Percentiles rank a stretch among this genome's conserved stretches.
phyloP scores from a whole-genome alignment of 2,113 vertebrate genomes.

The Syrrhaptes paradoxus region DNA sequence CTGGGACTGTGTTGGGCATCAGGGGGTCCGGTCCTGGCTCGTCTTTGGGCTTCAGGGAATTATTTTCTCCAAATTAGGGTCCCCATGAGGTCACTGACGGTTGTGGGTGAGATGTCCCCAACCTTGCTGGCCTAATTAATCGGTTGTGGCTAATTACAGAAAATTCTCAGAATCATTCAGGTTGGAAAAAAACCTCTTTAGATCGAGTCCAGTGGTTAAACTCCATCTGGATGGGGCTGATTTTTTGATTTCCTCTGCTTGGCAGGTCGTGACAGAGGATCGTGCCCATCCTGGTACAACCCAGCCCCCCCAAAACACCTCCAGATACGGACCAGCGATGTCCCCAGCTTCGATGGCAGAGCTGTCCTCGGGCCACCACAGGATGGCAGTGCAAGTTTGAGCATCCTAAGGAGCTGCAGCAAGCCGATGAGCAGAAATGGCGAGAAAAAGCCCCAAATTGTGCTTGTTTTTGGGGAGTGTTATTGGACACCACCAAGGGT shows the following conservation, averaged over 20 bases:
- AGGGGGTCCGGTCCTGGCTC: not conserved
- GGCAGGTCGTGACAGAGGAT: rapidly evolving
- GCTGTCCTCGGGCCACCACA: constrained; percentile 4
- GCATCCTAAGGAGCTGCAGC: not conserved
- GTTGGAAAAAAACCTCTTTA: not conserved
- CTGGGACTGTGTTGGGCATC: rapidly evolving
- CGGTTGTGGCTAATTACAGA: not conserved
- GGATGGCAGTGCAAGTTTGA: constrained; percentile 3
- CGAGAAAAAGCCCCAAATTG: rapidly evolving
- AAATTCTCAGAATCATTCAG: not conserved
- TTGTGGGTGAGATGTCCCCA: not conserved
- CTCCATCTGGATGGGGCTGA: not conserved
- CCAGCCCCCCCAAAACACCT: rapidly evolving
- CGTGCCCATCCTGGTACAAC: not conserved
- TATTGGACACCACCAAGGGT: rapidly evolving
- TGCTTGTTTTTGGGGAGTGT: rapidly evolving
- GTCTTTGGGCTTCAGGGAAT: not conserved
- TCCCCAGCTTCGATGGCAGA: not conserved
- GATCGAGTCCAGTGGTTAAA: not conserved
- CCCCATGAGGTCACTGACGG: rapidly evolving
- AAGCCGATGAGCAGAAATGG: rapidly evolving
- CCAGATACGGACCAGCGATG: rapidly evolving
- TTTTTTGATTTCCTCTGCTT: not conserved
- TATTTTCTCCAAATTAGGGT: not conserved
- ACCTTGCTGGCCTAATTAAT: not conserved